These are phyloP conservation scores for Drosophila kambysellisi DNA, from an alignment of 2,888 invertebrate species.

Conservation along the genomic window DNA sequence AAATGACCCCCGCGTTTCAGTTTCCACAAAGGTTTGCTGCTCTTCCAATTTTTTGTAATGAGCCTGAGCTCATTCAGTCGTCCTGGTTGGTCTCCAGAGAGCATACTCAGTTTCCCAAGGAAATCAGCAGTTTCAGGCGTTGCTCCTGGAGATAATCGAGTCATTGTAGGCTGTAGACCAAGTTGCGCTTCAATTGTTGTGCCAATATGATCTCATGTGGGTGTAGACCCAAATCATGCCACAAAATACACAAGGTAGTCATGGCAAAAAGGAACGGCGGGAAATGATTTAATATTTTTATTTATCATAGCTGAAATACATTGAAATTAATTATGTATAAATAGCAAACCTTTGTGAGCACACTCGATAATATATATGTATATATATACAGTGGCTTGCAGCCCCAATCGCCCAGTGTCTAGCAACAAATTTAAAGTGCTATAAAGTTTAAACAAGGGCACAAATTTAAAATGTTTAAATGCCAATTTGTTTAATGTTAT, in stretches of 20 bases:
- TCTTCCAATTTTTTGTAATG: background rate
- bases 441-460: too few species aligned
- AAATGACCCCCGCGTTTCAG: background rate
- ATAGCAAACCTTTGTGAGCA: background rate
- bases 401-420: too few species aligned
- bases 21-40: background rate
- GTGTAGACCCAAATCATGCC: background rate
- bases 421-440: too few species aligned
- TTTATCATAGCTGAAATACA: background rate
- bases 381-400: too few species aligned
- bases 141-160: constrained; percentile 4
- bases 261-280: background rate
- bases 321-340: background rate
- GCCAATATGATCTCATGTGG: background rate
- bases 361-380: background rate
- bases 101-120: background rate
- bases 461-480: too few species aligned
- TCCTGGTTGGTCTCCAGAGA: background rate
- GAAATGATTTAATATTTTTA: background rate
- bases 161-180: background rate
- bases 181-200: background rate
- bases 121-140: background rate
- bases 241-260: background rate
- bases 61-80: background rate
- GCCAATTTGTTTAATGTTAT: too few species aligned